Evolutionary conservation across 1,140 invertebrate species (phyloP).

Genomic region (Pseudomyrmex gracilis): DNA sequence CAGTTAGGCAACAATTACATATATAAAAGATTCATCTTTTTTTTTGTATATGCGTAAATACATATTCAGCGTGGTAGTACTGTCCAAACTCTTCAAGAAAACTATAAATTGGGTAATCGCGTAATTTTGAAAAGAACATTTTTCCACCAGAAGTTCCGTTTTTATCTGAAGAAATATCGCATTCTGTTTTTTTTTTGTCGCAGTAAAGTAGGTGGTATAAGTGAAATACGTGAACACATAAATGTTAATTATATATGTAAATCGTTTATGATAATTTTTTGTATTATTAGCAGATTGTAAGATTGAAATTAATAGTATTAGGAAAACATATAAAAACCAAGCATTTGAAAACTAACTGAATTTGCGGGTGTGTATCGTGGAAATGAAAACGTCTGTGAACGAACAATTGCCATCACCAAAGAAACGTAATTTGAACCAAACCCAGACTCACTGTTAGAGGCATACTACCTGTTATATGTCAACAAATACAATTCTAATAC

Average conservation of each 20-base stretch:
- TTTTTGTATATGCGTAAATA: not conserved
- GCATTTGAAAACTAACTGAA: slow-evolving; percentile 70
- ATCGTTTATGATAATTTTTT: not conserved
- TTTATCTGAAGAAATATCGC: not conserved
- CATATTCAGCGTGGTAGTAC: too few relatives aligned
- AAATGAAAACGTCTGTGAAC: slow-evolving; percentile 63
- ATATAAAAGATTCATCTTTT: slow-evolving; percentile 47
- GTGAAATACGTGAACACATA: not conserved
- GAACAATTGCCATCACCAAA: slow-evolving; percentile 68
- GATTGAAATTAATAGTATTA: slow-evolving; percentile 9
- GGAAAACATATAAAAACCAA: slow-evolving; percentile 36
- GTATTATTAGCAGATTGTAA: slow-evolving; percentile 3
- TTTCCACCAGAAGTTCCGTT: slow-evolving; percentile 1
- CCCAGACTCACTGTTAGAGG: slow-evolving; percentile 58
- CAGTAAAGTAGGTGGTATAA: slow-evolving; percentile 74
- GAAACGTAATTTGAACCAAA: slow-evolving; percentile 61
- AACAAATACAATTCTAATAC: slow-evolving; percentile 42
- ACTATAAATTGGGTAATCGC: slow-evolving; percentile 34
- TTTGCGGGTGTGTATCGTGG: slow-evolving; percentile 73
- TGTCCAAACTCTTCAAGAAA: not conserved
- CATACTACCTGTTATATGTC: slow-evolving; percentile 39
- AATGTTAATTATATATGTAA: slow-evolving; percentile 17
- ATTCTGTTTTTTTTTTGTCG: not conserved
- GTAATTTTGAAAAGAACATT: slow-evolving; percentile 25
- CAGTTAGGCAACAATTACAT: slow-evolving; percentile 75